Base-by-base conservation (phyloP, 2,113 vertebrate genomes). In the Penelope pileata region DNA sequence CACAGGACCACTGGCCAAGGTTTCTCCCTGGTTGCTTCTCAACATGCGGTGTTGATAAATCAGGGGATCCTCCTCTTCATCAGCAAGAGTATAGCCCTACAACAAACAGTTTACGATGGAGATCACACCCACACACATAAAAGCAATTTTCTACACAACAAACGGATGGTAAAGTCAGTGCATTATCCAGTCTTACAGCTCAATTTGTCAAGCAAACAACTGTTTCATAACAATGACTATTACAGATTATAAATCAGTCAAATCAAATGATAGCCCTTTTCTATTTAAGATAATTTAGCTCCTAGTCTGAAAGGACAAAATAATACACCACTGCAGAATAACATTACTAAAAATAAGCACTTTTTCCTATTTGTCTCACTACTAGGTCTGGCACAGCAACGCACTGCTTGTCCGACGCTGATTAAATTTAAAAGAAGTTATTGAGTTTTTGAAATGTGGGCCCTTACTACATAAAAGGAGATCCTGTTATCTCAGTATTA, bases 1-100 rank as follows among this genome's bases (percentile, higher is more conserved):
- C 62, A 99, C 98, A 2, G 99, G 99, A 32, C 99, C 99, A 34
- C 98, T 99, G 81, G 98, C 98, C 90, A 99, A 90, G 1, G 98
- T 88, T 56, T 99, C 99, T 12, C 99, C 98, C 92, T 99, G 98
- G 97, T 98, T 98, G 68, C 98, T 98, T 60, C 99, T 99, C 82
- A 98, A 72, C 94, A 99, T 98, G 13, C 99, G 98, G 91, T 99
- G 98, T 87, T 99, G 99, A 96, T 99, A 99, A 94, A 99, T 99
- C 93, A 99, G 96, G 76, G 99, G 98, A 96, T 99, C 99, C 51
- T 99, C 99, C 74, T 99, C 99, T 93, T 99, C 99, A 58, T 99
- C 99, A 40, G 99, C 99, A 68, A 99, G 98, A 51, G 99, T 99
- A 90, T 99, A 99, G n/a, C 99, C 99, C 99, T 99, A 63, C 76